Evolutionary conservation across 2,797 vertebrate genomes (phyloP).

Genomic region (Lepilemur ruficaudatus): DNA sequence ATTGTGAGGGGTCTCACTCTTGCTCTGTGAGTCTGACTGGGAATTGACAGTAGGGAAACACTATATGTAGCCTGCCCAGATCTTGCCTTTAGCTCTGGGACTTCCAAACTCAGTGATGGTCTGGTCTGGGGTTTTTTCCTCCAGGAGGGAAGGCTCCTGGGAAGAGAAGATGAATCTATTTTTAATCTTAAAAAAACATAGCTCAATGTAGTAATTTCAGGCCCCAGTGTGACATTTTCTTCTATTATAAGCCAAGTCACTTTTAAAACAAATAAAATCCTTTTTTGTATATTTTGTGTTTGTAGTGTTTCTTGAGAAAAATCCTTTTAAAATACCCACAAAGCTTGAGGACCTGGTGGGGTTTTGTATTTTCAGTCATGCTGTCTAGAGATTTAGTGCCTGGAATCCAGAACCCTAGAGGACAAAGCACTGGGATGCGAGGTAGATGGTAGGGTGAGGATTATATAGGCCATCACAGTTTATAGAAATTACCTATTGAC

Average conservation of each 20-base stretch:
- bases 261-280: conserved; percentile 69
- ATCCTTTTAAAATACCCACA: not conserved
- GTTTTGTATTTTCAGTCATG: not conserved
- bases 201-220: conserved; percentile 80
- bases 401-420: not conserved
- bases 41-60: not conserved
- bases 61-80: not conserved
- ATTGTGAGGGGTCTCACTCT: no score
- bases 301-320: conserved; percentile 44
- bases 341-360: not conserved
- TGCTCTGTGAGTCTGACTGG: not conserved
- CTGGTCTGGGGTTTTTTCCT: conserved; percentile 60
- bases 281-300: conserved; percentile 54
- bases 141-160: conserved; percentile 67
- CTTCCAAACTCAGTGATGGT: conserved; percentile 55
- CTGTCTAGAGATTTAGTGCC: not conserved
- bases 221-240: conserved; percentile 67
- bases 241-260: conserved; percentile 59
- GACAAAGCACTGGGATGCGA: not conserved
- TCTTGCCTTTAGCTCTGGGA: not conserved
- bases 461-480: not conserved
- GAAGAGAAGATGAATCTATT: conserved; percentile 82
- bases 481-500: not conserved
- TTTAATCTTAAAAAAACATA: conserved; percentile 81
- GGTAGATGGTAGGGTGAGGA: not conserved